A percentile compares a stretch with the other conserved stretches of the same genome.
These are phyloP conservation scores for Drosophila pseudotakahashii DNA, from an alignment of 2,888 invertebrate species.

Conservation along the genomic window DNA sequence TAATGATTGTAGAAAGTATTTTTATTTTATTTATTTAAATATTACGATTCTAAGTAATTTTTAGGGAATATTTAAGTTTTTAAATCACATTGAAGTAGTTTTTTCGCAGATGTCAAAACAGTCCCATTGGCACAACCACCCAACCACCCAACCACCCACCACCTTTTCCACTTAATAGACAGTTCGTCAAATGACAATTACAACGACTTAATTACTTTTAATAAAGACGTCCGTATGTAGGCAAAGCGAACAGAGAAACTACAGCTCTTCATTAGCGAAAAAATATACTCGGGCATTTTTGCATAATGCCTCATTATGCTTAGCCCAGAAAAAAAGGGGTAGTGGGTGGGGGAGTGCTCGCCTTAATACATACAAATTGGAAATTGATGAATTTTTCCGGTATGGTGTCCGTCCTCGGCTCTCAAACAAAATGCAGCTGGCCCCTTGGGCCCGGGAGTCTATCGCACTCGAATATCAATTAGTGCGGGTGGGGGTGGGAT, in stretches of 20 bases:
- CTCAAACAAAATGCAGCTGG: constrained; percentile 32
- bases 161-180: constrained; percentile 30
- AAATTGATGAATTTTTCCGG: constrained; percentile 83
- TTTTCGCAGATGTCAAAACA: constrained; percentile 2
- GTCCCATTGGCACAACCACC: background rate
- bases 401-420: constrained; percentile 28
- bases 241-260: constrained; percentile 18
- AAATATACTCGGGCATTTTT: constrained; percentile 60
- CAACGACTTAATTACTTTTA: constrained; percentile 79
- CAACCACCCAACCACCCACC: background rate
- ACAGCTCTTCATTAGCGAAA: constrained; percentile 73
- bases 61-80: background rate
- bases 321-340: constrained; percentile 16
- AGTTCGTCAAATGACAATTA: constrained; percentile 71
- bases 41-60: no score
- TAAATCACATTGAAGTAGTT: background rate
- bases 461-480: constrained; percentile 53
- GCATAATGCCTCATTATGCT: constrained; percentile 80
- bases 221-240: constrained; percentile 77
- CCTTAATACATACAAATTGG: constrained; percentile 81
- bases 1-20: no score
- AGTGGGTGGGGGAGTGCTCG: constrained; percentile 38
- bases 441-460: constrained; percentile 17
- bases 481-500: constrained; percentile 40
- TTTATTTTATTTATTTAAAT: no score